Evolutionary conservation across 2,797 vertebrate species (phyloP), one percentile per base, ranked within the genome.

Genomic region (Sternotherus odoratus): DNA sequence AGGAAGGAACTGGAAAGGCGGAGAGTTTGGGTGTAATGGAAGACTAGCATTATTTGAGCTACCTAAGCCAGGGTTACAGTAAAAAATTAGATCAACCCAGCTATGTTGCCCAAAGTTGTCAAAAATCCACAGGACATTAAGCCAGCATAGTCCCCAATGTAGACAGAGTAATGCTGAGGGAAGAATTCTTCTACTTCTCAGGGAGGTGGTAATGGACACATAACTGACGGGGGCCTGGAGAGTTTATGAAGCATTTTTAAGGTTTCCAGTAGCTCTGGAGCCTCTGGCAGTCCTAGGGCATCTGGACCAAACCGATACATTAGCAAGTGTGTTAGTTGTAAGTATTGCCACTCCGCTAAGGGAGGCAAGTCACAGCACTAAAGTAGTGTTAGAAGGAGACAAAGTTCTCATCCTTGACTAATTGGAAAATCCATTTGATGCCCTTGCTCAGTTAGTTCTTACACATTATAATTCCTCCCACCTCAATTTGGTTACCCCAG

Each of bases 391-490:
- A 8, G 30, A 63, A 63, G 5, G 33, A 63, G 60, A 66, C 16
- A 21, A 36, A 66, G 6, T 13, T 63, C 33, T 63, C 60, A 63
- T n/a, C 16, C 30, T n/a, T 17, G 13, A n/a, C 60, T n/a, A 63
- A 63, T 17, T 17, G 60, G 60, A 63, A n/a, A 63, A 63, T 19
- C 60, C 60, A 63, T 33, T 9, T 19, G 33, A n/a, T 63, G 60
- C 16, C 33, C 16, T 63, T 33, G 15, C 16, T 15, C 57, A 60
- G 28, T 1, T 30, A n/a, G 33, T 33, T 63, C 33, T 63, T 63
- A 16, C 16, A n/a, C n/a, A n/a, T 17, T 63, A n/a, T 17, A n/a
- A 15, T 8, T 17, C 15, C 8, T 6, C 30, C 15, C 7, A 1
- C 60, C 60, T 12, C 57, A 16, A 5, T 33, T 30, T 60, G 28